Evolutionary conservation across 2,888 invertebrate genomes (phyloP), one percentile per base, ranked within the genome.

Genomic region (Amphimallon solstitiale): DNA sequence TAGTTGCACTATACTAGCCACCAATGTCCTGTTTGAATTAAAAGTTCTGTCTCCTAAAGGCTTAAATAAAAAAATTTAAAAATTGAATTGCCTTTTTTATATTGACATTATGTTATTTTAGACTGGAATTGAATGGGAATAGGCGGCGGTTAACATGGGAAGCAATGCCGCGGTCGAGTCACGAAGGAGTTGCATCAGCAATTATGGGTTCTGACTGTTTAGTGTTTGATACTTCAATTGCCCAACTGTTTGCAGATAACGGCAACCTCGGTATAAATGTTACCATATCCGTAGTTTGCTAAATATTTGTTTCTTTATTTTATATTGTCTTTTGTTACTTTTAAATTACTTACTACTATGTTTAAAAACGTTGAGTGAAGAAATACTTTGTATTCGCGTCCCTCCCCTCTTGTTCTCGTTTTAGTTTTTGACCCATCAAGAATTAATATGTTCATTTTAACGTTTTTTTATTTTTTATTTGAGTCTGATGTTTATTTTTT

Each of bases 221-320:
- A 70, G 97, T 98, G 70, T 99, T 99, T 84, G 99, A 99, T 83
- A 97, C 97, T 62, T 94, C 95, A 72, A 95, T 97, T 80, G 99
- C 99, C 70, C 96, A 98, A 84, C 87, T 98, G 68, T 99, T 99
- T 85, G 97, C 99, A 62, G 99, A 99, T 81, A 98, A 97, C 84
- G 98, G 98, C 49, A 99, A 99, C 85, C 88, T 99, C 74, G 98
- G 98, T 76, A 99, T 99, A 78, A 99, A 99, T 85, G 99, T 99
- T 78, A 99, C 99, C 81, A 99, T 99, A 84, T 95, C 95, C 73
- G 92, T 93, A 88, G 92, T 92, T 84, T 93, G 82, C 76, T 82
- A 77, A 76, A 60, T 19, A 54, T 23, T 56, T 63, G 37, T 63
- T 23, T 46, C 51, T 40, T 40, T 38, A 21, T 48, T 14, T n/a